Evolutionary conservation across 1,140 invertebrate genomes (phyloP).

Genomic region (Ylistrum balloti): DNA sequence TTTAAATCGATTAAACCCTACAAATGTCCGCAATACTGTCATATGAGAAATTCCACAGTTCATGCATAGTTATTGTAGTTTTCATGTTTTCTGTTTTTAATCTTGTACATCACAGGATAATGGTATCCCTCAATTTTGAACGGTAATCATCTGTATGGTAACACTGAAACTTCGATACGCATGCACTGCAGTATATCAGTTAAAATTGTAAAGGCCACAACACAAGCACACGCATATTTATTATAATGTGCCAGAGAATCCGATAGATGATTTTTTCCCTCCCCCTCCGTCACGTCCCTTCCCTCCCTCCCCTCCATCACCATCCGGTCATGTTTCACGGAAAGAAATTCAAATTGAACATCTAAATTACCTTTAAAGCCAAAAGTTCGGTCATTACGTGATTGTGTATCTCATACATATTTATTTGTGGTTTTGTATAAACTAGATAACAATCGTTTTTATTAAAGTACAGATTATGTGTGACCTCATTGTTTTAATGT

Average conservation of each 20-base stretch:
- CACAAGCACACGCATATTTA: too few species aligned
- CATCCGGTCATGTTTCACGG: background rate
- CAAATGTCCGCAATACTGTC: background rate
- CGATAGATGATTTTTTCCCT: too few species aligned
- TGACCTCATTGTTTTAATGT: background rate
- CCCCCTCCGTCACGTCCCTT: too few species aligned
- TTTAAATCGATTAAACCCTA: background rate
- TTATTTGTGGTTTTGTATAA: background rate
- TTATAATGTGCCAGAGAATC: too few species aligned
- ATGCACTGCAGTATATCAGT: too few species aligned
- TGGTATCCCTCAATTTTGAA: too few species aligned
- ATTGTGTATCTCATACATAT: background rate
- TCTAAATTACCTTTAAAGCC: too few species aligned
- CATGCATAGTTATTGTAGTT: background rate
- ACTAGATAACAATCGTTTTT: background rate
- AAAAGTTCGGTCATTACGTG: background rate
- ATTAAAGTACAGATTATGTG: background rate
- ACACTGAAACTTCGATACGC: too few species aligned
- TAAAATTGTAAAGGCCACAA: too few species aligned
- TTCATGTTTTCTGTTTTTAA: background rate
- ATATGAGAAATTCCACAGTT: conserved; percentile 31
- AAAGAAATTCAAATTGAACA: background rate
- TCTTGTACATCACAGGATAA: background rate
- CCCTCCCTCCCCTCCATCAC: too few species aligned
- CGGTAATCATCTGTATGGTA: too few species aligned